Base-by-base conservation (phyloP, 1,140 invertebrate species). In the Eulimnadia texana region DNA sequence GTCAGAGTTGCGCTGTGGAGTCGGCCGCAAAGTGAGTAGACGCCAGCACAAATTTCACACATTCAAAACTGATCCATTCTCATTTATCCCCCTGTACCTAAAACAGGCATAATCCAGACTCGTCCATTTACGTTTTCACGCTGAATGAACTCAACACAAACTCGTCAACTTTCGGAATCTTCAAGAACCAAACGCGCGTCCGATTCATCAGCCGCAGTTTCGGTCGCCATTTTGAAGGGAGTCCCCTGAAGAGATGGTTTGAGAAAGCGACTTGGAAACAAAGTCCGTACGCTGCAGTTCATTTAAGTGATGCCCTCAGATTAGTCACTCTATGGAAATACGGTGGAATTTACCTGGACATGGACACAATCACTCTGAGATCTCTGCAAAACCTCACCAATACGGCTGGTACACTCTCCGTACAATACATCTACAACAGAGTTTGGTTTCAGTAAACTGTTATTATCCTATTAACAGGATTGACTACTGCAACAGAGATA, bases 291-390 rank as follows among this genome's bases (percentile, higher is more conserved):
- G 23, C 62, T 54, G 64, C 77, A 62, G 78, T 80, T 64, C 77
- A 86, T 72, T 77, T 82, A 64, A 80, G 79, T 19, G 84, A 87
- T 67, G 76, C 85, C 19, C 67, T 88, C 27, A 75, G 85, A 63
- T 88, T 81, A 64, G 66, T 86, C 11, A 82, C 83, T 0, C 70
- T 89, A 0, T 87, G 82, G 77, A 87, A 85, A 68, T 87, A 79
- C 63, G 84, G 85, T 28, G 86, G 86, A 1, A 81, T 85, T 47
- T 88, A 88, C 70, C 69, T 89, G 47, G 87, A 90, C 64, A 70
- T 87, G 60, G 86, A 90, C 67, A 79, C 88, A 0, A 78, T 89
- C 9, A 25, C 42, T 16, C 55, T 0, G 2, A 58, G 9, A 58
- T 33, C 55, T 29, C 23, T 58, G 3, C 23, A 58, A 10, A 1